Evolutionary conservation across 2,888 invertebrate species (phyloP).

Genomic region (Baronia brevicornis): DNA sequence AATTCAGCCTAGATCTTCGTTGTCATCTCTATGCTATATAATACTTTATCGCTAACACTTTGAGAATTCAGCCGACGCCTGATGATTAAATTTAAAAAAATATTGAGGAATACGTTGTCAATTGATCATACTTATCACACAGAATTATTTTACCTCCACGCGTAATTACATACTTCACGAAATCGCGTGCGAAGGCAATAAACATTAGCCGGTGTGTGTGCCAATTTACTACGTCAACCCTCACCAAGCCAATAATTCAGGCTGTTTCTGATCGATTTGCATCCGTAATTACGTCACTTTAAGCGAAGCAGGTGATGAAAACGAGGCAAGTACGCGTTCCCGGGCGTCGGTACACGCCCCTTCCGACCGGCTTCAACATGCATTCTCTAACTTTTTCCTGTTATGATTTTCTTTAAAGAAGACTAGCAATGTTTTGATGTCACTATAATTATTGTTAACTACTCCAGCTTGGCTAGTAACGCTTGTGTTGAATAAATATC

Average conservation of each 20-base stretch:
- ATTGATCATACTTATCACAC: conserved; percentile 12
- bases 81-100: conserved; percentile 8
- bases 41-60: too few relatives aligned
- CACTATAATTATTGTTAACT: too few relatives aligned
- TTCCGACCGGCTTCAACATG: too few relatives aligned
- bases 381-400: too few relatives aligned
- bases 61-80: too few relatives aligned
- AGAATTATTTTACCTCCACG: conserved; percentile 25
- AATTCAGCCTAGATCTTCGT: too few relatives aligned
- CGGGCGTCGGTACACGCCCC: conserved; percentile 50
- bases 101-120: conserved; percentile 11
- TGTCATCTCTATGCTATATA: too few relatives aligned
- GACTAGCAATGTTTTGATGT: too few relatives aligned
- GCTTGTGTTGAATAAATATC: conserved; percentile 7
- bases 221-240: conserved; percentile 69
- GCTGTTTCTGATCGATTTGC: conserved; percentile 69
- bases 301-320: conserved; percentile 71
- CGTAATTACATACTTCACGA: conserved; percentile 59
- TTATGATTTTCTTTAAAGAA: too few relatives aligned
- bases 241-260: conserved; percentile 56
- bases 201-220: conserved; percentile 65
- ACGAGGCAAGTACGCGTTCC: conserved; percentile 70
- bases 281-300: conserved; percentile 73
- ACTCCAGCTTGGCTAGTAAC: too few relatives aligned
- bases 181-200: conserved; percentile 58